Percentiles rank a stretch among this genome's conserved stretches.
phyloP scores from a whole-genome alignment of 2,797 vertebrate species.

The Monodelphis domestica region DNA sequence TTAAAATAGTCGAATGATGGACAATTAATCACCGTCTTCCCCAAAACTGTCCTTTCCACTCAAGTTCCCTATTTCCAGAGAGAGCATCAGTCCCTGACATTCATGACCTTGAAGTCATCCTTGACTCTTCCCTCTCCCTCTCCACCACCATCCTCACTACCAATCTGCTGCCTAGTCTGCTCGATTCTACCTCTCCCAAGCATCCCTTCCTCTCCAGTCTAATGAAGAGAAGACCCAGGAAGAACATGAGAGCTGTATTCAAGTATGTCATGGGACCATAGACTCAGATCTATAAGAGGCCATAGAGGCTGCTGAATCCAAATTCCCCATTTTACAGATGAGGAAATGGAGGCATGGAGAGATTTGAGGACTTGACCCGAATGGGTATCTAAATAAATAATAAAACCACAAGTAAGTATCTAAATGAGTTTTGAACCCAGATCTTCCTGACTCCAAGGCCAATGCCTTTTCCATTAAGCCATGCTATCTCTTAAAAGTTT shows the following conservation, averaged over 20 bases:
- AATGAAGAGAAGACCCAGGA: background rate
- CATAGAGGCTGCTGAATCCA: background rate
- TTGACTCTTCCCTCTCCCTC: background rate
- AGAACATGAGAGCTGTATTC: background rate
- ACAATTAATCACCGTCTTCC: background rate
- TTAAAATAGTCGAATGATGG: background rate
- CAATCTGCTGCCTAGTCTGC: background rate
- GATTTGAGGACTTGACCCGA: background rate
- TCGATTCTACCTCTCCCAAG: background rate
- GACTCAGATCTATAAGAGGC: background rate
- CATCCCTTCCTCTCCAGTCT: background rate
- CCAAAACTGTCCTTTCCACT: background rate
- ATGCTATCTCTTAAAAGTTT: background rate
- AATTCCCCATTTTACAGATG: background rate
- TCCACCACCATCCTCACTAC: background rate
- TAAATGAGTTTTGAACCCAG: background rate
- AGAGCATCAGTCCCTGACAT: background rate
- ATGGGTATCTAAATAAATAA: too few relatives aligned
- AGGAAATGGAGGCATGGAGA: background rate
- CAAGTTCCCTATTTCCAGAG: background rate
- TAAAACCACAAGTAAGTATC: background rate
- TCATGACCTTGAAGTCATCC: background rate
- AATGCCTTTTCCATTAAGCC: background rate
- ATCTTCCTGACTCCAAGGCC: background rate
- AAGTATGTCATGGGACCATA: background rate